phyloP scores from a whole-genome alignment of 2,888 invertebrate species.

The Harpalus rufipes region DNA sequence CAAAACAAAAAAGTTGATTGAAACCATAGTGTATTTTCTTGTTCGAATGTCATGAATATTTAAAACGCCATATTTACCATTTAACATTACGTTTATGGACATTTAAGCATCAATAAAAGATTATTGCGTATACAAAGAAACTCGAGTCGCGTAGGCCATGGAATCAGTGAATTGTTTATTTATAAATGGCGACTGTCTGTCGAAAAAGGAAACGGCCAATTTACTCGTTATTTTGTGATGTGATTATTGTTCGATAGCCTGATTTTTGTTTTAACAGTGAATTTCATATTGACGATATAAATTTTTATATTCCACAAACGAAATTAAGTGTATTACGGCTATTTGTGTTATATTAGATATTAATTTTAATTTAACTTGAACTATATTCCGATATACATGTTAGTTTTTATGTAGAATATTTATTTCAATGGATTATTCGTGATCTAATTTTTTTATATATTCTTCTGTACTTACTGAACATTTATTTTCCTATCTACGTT shows the following conservation, averaged over 20 bases:
- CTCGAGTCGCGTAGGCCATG: constrained; percentile 16
- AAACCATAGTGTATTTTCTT: constrained; percentile 50
- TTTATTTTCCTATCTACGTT: no score
- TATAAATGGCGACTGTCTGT: constrained; percentile 26
- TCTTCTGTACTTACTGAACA: no score
- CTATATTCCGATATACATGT: constrained; percentile 7
- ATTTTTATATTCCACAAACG: neutral
- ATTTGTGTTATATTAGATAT: constrained; percentile 3
- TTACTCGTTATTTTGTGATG: constrained; percentile 29
- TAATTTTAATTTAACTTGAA: neutral
- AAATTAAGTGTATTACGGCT: constrained; percentile 8
- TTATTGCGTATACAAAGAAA: constrained; percentile 59
- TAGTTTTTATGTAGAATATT: neutral
- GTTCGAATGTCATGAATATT: constrained; percentile 43
- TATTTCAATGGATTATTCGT: neutral
- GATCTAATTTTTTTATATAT: no score
- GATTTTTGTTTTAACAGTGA: constrained; percentile 13
- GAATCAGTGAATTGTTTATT: constrained; percentile 51
- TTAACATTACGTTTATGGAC: constrained; percentile 16
- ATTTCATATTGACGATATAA: neutral
- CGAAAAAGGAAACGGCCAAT: constrained; percentile 28
- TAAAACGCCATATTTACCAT: constrained; percentile 52
- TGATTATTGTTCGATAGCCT: constrained; percentile 21
- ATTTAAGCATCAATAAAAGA: constrained; percentile 52
- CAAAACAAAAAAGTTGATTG: constrained; percentile 31